Conservation (phyloP, 2,113 vertebrate genomes). For the Halcyon malimbica region DNA sequence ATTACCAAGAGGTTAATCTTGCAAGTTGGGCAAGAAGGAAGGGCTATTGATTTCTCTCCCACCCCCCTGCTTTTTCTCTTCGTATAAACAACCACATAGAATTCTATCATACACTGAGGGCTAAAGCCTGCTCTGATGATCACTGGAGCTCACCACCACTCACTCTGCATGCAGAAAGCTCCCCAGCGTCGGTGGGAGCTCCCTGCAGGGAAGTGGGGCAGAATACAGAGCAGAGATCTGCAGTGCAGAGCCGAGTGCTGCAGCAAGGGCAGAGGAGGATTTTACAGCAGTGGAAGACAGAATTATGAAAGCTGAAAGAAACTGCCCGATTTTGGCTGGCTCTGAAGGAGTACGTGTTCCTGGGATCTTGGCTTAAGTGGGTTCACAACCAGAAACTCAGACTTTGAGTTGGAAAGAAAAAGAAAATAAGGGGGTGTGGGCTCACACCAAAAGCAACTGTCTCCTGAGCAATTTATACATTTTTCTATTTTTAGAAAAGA, state of each 20-base stretch:
- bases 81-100: neutral
- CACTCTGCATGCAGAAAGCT: neutral
- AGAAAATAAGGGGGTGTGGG: neutral
- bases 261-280: neutral
- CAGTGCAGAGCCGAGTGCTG: neutral
- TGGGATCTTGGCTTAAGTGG: neutral
- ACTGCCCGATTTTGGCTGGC: neutral
- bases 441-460: neutral
- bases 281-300: neutral
- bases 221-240: neutral
- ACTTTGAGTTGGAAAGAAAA: neutral
- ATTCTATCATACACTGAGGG: neutral
- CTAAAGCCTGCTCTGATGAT: neutral
- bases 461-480: neutral
- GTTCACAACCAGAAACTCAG: neutral
- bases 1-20: neutral
- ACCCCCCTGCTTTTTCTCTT: neutral
- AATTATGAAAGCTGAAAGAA: neutral
- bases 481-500: too few relatives aligned
- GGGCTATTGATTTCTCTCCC: fast-evolving
- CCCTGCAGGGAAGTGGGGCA: neutral
- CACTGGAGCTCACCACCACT: neutral
- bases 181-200: neutral
- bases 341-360: fast-evolving
- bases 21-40: neutral